Conservation (phyloP, 2,113 vertebrate genomes). For the Dascyllus trimaculatus region DNA sequence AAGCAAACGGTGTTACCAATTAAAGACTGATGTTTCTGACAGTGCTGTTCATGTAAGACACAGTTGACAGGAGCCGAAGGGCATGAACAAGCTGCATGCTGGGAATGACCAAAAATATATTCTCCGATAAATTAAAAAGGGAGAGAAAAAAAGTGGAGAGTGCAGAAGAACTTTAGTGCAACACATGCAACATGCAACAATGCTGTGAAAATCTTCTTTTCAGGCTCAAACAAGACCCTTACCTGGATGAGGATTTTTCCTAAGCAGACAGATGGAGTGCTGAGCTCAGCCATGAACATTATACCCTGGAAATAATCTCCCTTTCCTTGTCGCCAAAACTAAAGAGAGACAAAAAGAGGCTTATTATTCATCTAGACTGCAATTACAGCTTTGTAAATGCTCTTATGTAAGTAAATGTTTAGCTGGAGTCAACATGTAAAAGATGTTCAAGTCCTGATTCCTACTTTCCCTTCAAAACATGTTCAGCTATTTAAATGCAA, state of each 20-base stretch:
- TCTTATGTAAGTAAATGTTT: neutral
- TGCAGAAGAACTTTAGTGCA: constrained; percentile 46
- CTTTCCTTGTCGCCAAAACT: constrained; percentile 92
- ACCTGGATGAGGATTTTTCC: constrained; percentile 97
- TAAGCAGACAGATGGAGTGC: constrained; percentile 94
- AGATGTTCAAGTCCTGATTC: neutral
- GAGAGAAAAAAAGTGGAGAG: constrained; percentile 17
- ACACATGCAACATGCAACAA: constrained; percentile 57
- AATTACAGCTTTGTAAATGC: constrained; percentile 6
- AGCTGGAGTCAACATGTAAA: neutral
- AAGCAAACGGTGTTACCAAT: constrained; percentile 51
- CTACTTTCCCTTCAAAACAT: neutral
- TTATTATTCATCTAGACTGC: constrained; percentile 19
- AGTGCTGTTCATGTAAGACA: constrained; percentile 30
- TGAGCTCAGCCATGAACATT: constrained; percentile 94
- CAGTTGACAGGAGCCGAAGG: constrained; percentile 27
- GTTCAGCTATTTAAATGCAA: too few species aligned
- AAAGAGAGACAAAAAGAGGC: constrained; percentile 17
- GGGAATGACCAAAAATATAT: constrained; percentile 45
- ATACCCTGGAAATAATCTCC: constrained; percentile 94
- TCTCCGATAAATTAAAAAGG: constrained; percentile 44
- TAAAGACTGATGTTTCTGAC: constrained; percentile 45
- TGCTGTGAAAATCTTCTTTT: neutral
- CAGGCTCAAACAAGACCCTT: constrained; percentile 3
- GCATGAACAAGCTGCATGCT: constrained; percentile 57